A percentile compares a stretch with the other conserved stretches of the same genome.
Evolutionary conservation across 2,113 vertebrate genomes (phyloP).

Genomic region (Morphnarchus princeps): DNA sequence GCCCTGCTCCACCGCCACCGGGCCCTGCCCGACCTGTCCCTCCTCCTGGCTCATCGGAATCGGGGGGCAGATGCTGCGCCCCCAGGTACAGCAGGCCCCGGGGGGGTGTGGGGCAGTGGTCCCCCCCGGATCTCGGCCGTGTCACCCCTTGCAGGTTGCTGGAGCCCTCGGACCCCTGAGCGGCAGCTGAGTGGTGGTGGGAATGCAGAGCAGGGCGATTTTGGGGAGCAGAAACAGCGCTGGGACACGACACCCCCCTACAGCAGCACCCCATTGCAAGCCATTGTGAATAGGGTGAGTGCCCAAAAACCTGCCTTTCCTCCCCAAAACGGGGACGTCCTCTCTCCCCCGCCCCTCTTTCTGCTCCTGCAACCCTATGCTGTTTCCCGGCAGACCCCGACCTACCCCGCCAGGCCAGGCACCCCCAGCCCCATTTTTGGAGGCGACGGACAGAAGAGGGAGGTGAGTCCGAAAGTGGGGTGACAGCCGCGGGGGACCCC

Average conservation of each 20-base stretch:
- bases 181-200: not conserved
- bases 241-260: not conserved
- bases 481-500: not conserved
- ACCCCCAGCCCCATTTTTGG: not conserved
- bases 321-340: not conserved
- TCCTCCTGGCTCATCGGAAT: not conserved
- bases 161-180: not conserved
- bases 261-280: not conserved
- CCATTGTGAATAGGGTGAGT: not conserved
- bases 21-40: conserved; percentile 65
- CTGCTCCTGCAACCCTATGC: not conserved
- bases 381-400: not conserved
- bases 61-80: not conserved
- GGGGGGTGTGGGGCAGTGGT: no score
- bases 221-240: not conserved
- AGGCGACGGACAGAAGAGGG: not conserved
- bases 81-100: not conserved
- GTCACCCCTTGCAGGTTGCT: not conserved
- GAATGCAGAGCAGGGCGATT: not conserved
- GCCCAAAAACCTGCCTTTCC: not conserved
- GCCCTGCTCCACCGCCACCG: conserved; percentile 70
- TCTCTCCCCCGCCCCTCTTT: not conserved
- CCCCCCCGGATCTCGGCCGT: no score
- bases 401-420: no score
- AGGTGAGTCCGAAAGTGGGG: not conserved